Base-by-base conservation (phyloP, 2,113 vertebrate species). In the Ibidorhyncha struthersii region DNA sequence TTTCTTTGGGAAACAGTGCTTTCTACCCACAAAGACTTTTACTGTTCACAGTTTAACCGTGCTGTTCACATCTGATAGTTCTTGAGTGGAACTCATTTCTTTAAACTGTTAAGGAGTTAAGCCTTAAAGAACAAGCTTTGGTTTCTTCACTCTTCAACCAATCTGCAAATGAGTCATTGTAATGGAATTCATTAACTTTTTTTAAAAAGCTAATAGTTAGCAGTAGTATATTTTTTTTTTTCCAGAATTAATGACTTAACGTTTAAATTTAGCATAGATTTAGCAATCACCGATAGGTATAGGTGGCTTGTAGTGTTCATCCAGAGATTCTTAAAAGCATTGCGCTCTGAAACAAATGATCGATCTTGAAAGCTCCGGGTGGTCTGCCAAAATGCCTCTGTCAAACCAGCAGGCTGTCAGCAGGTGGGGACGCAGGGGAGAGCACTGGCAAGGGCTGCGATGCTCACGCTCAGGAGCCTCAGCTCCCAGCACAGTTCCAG, bases 1-100 rank as follows among this genome's bases (percentile, higher is more conserved):
- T 93, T 95, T 74, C 93, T 94, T 96, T 96, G 91, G 84, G 76
- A 94, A 95, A 93, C 36, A 70, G 81, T 82, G 41, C 36, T 72
- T 82, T 86, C 71, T 81, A 76, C 34, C 40, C 80, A 89, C 25
- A 82, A 59, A 74, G 52, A 50, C 10, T 62, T 58, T 80, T 61
- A 79, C 58, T 45, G 32, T 66, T 94, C 47, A 82, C 47, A 86
- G 56, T 56, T 93, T 53, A 80, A 85, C 47, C 47, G 16, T 49
- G 40, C 43, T 76, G 43, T 76, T 91, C 50, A 76, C 23, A 88
- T 61, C 23, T 19, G 30, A 53, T 4, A 83, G 29, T 63, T 86
- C 69, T 56, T 82, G 62, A 94, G 70, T 20, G 15, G 62, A 90
- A 74, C 30, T 76, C 2, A 59, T 65, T 91, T 90, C 82, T 88